Evolutionary conservation across 2,113 vertebrate species (phyloP).

Genomic region (Python bivittatus): DNA sequence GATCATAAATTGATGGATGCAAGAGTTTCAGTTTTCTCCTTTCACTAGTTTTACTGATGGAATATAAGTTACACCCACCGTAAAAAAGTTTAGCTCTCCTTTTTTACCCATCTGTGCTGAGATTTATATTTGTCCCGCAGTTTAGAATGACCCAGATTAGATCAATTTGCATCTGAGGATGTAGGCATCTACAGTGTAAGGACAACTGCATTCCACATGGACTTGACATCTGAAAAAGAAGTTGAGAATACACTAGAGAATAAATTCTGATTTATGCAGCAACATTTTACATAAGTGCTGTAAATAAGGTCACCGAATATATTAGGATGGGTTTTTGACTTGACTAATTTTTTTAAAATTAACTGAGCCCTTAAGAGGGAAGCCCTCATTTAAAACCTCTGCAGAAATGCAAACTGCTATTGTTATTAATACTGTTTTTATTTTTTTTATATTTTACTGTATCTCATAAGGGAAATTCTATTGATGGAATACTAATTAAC

Average conservation of each 20-base stretch:
- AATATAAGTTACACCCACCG: neutral
- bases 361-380: neutral
- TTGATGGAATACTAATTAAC: too few relatives aligned
- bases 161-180: neutral
- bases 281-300: neutral
- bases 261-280: neutral
- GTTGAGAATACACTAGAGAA: neutral
- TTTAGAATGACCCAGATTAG: neutral
- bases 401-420: neutral
- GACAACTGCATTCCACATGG: neutral
- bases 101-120: neutral
- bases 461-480: too few relatives aligned
- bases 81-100: neutral
- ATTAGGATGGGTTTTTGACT: neutral
- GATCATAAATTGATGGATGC: neutral
- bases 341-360: neutral
- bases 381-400: neutral
- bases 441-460: neutral
- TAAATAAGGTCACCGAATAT: neutral
- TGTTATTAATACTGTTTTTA: neutral
- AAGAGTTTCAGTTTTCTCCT: neutral
- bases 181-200: neutral
- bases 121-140: neutral
- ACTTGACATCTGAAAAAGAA: neutral
- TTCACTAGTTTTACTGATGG: neutral